phyloP scores from a whole-genome alignment of 2,113 vertebrate genomes.

The Eubucco bourcierii region DNA sequence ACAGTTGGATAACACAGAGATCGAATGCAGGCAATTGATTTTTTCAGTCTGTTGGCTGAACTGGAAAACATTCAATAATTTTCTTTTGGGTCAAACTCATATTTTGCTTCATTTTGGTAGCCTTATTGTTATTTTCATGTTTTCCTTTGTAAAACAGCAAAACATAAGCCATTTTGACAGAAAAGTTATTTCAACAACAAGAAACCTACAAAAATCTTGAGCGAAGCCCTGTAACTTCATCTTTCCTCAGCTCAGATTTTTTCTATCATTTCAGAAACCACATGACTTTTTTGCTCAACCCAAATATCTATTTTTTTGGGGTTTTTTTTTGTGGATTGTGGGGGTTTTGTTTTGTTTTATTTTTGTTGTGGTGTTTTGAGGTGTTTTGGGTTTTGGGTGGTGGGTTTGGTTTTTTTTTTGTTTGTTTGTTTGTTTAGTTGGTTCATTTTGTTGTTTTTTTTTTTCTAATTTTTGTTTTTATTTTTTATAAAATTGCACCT shows the following conservation, averaged over 20 bases:
- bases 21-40: neutral
- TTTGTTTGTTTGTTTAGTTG: no score
- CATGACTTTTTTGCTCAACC: neutral
- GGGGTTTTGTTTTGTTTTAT: no score
- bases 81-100: neutral
- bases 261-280: neutral
- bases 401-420: no score
- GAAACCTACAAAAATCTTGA: neutral
- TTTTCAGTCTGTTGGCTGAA: conserved; percentile 12
- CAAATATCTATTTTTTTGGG: neutral
- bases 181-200: neutral
- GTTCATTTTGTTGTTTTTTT: no score
- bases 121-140: neutral
- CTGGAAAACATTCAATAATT: neutral
- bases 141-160: neutral
- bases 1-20: neutral
- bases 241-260: neutral
- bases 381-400: no score
- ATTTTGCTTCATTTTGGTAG: neutral
- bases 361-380: no score
- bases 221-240: neutral
- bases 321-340: neutral
- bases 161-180: neutral
- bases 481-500: neutral
- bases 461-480: neutral